phyloP scores from a whole-genome alignment of 2,888 invertebrate genomes.

The Tachina fera region DNA sequence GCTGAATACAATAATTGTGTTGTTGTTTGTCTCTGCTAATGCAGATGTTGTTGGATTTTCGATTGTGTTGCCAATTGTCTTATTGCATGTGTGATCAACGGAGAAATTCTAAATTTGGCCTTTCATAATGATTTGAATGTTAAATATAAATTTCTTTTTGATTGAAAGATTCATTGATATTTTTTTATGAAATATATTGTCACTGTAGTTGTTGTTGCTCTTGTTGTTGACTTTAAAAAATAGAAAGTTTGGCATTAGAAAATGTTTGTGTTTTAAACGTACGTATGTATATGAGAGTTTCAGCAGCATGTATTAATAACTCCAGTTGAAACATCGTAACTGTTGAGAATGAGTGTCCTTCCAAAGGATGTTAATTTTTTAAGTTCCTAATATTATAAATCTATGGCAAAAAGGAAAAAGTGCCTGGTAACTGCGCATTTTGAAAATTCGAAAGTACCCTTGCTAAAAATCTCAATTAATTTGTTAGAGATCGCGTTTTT shows the following conservation, averaged over 20 bases:
- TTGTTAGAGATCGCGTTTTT: too few relatives aligned
- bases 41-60: background rate
- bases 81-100: constrained; percentile 22
- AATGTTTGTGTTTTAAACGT: background rate
- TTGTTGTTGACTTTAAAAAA: background rate
- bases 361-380: too few relatives aligned
- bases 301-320: too few relatives aligned
- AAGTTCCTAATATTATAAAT: too few relatives aligned
- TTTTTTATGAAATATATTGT: constrained; percentile 7
- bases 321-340: too few relatives aligned
- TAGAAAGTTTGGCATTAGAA: constrained; percentile 27
- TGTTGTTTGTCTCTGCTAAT: constrained; percentile 5
- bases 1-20: constrained; percentile 3
- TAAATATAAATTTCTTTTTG: constrained; percentile 45
- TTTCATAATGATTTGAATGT: constrained; percentile 35
- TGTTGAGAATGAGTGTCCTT: too few relatives aligned
- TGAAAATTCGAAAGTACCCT: too few relatives aligned
- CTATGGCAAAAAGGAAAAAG: too few relatives aligned
- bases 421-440: too few relatives aligned
- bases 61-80: constrained; percentile 18
- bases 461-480: too few relatives aligned
- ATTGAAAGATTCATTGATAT: constrained; percentile 28
- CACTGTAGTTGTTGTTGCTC: background rate
- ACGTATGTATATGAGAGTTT: too few relatives aligned
- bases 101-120: constrained; percentile 42